These are phyloP conservation scores for Lathronympha strigana DNA, from an alignment of 2,888 invertebrate genomes.

Conservation along the genomic window DNA sequence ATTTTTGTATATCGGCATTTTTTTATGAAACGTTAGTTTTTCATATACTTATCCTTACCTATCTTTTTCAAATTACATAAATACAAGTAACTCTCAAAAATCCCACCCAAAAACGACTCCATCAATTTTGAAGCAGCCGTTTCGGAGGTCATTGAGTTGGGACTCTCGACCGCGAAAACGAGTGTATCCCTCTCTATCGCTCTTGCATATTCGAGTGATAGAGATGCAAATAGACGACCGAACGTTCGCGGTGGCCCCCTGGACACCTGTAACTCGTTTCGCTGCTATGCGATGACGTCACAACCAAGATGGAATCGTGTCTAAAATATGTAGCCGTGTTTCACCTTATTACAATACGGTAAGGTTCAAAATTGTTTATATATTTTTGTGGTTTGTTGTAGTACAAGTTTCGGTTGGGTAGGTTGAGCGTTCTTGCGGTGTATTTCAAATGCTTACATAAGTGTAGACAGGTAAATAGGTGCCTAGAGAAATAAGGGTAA, in stretches of 20 bases:
- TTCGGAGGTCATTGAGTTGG: constrained; percentile 63
- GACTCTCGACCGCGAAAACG: no score
- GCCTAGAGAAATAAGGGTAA: no score
- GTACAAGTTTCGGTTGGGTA: constrained; percentile 67
- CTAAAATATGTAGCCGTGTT: neutral
- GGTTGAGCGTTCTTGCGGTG: constrained; percentile 62
- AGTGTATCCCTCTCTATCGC: no score
- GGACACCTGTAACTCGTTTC: constrained; percentile 75
- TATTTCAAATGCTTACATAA: neutral
- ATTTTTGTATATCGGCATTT: no score
- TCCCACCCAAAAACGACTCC: neutral
- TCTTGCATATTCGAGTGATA: no score
- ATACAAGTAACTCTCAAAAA: neutral
- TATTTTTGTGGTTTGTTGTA: constrained; percentile 43
- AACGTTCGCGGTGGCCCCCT: no score
- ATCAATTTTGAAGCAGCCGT: constrained; percentile 38
- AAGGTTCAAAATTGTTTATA: neutral
- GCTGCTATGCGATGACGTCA: constrained; percentile 76
- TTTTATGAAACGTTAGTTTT: no score
- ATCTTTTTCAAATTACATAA: neutral
- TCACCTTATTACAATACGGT: neutral
- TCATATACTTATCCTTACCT: neutral
- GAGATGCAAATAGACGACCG: no score
- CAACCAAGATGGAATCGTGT: constrained; percentile 21
- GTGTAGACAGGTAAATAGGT: neutral